Conservation (phyloP, 2,113 vertebrate genomes). For the Hemiprocne comata region DNA sequence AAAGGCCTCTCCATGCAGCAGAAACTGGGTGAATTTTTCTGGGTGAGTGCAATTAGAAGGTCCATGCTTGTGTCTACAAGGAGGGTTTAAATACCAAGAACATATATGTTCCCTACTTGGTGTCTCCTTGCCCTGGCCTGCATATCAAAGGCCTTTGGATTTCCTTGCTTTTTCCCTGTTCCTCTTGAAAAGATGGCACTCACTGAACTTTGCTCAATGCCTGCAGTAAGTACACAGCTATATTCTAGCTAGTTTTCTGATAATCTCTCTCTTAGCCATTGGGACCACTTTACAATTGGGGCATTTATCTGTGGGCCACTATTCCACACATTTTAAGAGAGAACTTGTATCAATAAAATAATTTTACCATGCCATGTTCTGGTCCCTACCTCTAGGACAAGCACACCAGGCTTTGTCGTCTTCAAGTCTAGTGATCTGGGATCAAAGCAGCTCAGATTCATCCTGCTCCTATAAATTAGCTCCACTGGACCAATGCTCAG, state of each 20-base stretch:
- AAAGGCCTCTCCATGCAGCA: background rate
- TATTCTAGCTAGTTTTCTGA: background rate
- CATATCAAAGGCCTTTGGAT: background rate
- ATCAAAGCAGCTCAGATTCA: background rate
- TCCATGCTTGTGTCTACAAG: background rate
- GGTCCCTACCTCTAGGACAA: background rate
- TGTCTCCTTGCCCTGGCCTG: background rate
- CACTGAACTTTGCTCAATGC: background rate
- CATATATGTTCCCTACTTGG: background rate
- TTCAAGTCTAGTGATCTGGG: background rate
- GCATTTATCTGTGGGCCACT: background rate
- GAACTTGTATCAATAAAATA: background rate
- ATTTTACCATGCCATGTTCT: background rate
- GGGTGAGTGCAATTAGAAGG: background rate
- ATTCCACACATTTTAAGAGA: background rate
- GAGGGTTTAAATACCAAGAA: background rate
- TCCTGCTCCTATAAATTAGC: background rate
- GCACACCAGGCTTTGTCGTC: background rate
- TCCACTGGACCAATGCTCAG: background rate
- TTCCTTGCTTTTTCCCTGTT: background rate
- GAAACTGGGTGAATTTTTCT: background rate
- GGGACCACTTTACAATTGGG: background rate
- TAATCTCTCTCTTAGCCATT: background rate
- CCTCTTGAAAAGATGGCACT: background rate
- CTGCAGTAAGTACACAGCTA: background rate